Evolutionary conservation across 2,888 invertebrate species (phyloP).

Genomic region (Oligia fasciuncula): DNA sequence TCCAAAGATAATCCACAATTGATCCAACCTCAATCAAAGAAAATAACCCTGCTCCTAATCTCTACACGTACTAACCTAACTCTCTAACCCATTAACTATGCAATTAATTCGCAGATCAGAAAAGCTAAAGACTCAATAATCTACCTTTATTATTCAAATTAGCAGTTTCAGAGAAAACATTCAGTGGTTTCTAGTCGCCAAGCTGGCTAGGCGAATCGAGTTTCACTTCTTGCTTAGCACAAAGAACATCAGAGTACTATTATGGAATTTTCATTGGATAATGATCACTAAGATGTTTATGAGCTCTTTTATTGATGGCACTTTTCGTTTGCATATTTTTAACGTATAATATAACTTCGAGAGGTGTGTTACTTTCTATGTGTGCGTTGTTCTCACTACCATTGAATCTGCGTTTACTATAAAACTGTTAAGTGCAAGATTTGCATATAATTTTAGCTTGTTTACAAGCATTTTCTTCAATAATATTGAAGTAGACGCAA

Average conservation of each 20-base stretch:
- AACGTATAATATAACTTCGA: not conserved
- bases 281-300: constrained; percentile 18
- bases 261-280: constrained; percentile 36
- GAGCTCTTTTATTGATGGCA: constrained; percentile 10
- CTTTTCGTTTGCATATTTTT: constrained; percentile 27
- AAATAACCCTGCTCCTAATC: constrained; percentile 1
- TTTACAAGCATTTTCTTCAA: not conserved
- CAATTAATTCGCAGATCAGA: constrained; percentile 47
- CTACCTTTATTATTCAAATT: constrained; percentile 54
- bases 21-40: not conserved
- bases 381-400: not conserved
- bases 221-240: constrained; percentile 51
- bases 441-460: not conserved
- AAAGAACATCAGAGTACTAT: constrained; percentile 6
- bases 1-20: not conserved
- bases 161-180: constrained; percentile 52
- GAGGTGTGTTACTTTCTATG: not conserved
- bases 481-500: not conserved
- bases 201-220: constrained; percentile 44
- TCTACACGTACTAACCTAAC: constrained; percentile 1
- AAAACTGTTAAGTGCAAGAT: constrained; percentile 2
- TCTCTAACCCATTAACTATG: constrained; percentile 34
- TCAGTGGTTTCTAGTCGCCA: constrained; percentile 53
- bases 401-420: constrained; percentile 1
- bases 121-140: constrained; percentile 51